These are phyloP conservation scores for Scophthalmus maximus DNA, from an alignment of 2,113 vertebrate genomes.

Conservation along the genomic window DNA sequence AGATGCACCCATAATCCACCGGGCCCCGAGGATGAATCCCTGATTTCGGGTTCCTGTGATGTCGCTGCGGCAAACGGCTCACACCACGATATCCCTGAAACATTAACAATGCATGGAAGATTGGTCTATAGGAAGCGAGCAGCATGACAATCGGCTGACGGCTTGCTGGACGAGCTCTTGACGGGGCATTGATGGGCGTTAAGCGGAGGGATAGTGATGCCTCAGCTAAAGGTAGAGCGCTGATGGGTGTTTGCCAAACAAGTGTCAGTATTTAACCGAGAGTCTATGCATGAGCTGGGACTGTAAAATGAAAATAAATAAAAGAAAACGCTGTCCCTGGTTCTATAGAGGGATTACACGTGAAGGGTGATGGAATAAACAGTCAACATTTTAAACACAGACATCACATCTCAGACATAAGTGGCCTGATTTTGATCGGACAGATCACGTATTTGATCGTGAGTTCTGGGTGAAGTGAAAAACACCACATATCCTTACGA, in stretches of 20 bases:
- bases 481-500: constrained; percentile 5
- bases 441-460: background rate
- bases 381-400: too few species aligned
- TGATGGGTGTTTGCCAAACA: constrained; percentile 54
- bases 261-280: constrained; percentile 9
- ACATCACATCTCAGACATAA: background rate
- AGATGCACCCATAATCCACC: constrained; percentile 8
- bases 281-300: background rate
- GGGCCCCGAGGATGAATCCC: constrained; percentile 8
- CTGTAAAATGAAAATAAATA: background rate
- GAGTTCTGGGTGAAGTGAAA: constrained; percentile 12
- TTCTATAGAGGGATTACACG: too few species aligned
- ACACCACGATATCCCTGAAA: constrained; percentile 32
- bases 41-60: constrained; percentile 23
- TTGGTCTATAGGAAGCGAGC: constrained; percentile 46
- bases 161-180: constrained; percentile 49
- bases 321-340: too few species aligned
- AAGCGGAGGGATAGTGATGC: constrained; percentile 44
- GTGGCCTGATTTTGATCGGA: background rate
- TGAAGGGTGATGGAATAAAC: too few species aligned
- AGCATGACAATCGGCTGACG: constrained; percentile 62
- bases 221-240: constrained; percentile 53
- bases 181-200: too few species aligned
- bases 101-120: constrained; percentile 64
- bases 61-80: constrained; percentile 32